Base-by-base conservation (phyloP, 2,888 invertebrate genomes). In the Neocrepidodera transversa region DNA sequence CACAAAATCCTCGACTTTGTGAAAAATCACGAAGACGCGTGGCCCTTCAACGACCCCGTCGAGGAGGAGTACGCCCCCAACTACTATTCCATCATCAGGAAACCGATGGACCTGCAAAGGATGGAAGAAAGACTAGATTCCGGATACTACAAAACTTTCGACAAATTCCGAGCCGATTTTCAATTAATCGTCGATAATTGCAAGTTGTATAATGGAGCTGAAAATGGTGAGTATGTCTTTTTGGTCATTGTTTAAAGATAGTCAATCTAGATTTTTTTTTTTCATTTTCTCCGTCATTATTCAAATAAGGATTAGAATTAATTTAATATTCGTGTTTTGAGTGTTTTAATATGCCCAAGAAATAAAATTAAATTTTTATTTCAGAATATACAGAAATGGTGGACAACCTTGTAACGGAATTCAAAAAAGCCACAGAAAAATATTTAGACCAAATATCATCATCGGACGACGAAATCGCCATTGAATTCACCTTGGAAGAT, bases 11-110 rank as follows among this genome's bases (percentile, higher is more conserved):
- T 96, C 57, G 92, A 94, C 76, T 87, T 90, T 72, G 86, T 96
- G 32, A 92, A 91, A 73, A 88, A 90, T 71, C 94, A 95, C 76
- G 88, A 91, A 57, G 95, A 96, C 77, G 93, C 95, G 0, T 96
- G 95, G 95, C 95, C 95, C 0, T 96, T 97, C 79, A 85, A 92
- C 76, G 93, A 95, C 75, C 93, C 95, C 0, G 95, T 96, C 1
- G 93, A 95, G 72, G 95, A 95, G 76, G 92, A 93, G 74, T 93
- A 92, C 76, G 95, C 95, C 0, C 95, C 96, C 0, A 90, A 92
- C 78, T 91, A 89, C 76, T 89, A 89, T 74, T 85, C 88, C 0
- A 87, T 89, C 20, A 89, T 89, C 35, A 79, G 89, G 66, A 84
- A 83, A 66, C 95, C 95, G 0, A 95, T 95, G 93, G 93, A 94